Evolutionary conservation across 2,797 vertebrate species (phyloP).

Genomic region (Cynopterus sphinx): DNA sequence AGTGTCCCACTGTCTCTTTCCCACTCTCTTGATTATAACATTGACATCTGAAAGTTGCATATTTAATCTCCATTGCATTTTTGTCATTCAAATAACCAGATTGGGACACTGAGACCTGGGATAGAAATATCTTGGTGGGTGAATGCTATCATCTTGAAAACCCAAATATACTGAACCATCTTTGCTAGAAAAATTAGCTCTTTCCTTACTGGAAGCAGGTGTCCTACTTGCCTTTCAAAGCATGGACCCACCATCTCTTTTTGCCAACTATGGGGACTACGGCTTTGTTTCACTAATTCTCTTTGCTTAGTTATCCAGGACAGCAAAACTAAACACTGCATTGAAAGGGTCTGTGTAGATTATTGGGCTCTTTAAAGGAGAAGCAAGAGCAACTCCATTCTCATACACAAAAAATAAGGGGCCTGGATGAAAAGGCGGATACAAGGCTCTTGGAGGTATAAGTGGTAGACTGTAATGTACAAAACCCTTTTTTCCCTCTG

Average conservation of each 20-base stretch:
- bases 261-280: not conserved
- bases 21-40: not conserved
- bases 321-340: not conserved
- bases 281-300: not conserved
- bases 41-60: not conserved
- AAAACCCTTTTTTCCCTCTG: not conserved
- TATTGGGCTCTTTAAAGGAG: not conserved
- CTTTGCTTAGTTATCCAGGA: not conserved
- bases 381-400: not conserved
- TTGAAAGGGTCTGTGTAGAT: not conserved
- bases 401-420: not conserved
- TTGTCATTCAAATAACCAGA: not conserved
- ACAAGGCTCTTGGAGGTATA: not conserved
- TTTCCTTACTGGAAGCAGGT: not conserved
- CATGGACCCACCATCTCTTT: not conserved
- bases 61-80: not conserved
- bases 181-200: not conserved
- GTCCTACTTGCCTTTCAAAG: not conserved
- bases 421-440: not conserved
- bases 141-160: not conserved
- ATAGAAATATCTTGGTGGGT: not conserved
- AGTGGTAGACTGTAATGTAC: not conserved
- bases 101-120: not conserved
- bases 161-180: not conserved
- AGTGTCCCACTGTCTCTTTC: not conserved